Evolutionary conservation across 2,113 vertebrate species (phyloP).

Genomic region (Ceyx cyanopectus): DNA sequence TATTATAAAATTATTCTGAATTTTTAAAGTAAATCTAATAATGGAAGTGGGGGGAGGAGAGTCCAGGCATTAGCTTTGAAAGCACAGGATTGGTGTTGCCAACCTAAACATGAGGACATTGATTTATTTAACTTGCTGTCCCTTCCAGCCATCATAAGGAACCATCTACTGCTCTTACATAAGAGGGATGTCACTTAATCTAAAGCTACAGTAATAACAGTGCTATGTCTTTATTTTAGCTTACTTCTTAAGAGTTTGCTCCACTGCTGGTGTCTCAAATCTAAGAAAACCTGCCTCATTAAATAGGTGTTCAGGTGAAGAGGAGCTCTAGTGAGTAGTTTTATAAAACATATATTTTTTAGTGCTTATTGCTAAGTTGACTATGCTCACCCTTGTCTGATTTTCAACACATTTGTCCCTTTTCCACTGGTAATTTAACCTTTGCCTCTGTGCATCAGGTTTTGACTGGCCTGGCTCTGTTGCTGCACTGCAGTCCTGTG

Average conservation of each 20-base stretch:
- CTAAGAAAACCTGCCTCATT: neutral
- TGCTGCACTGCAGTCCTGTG: neutral
- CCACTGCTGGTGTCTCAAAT: neutral
- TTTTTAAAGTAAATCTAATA: constrained; percentile 22
- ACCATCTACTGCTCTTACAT: neutral
- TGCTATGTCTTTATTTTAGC: neutral
- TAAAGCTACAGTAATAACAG: neutral
- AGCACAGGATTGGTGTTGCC: neutral
- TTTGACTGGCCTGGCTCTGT: neutral
- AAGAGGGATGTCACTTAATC: neutral
- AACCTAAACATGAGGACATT: neutral
- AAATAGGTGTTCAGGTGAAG: neutral
- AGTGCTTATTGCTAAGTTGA: neutral
- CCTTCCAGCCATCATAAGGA: neutral
- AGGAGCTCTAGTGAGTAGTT: neutral
- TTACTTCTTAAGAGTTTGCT: neutral
- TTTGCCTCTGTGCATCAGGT: neutral
- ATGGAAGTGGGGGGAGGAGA: neutral
- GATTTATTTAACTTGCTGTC: constrained; percentile 4
- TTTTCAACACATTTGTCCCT: neutral
- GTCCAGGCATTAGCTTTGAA: neutral
- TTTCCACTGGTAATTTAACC: neutral
- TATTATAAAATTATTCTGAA: neutral
- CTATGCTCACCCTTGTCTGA: neutral
- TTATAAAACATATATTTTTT: neutral